phyloP scores from a whole-genome alignment of 2,113 vertebrate genomes.

The Andinoacara biseriatus region DNA sequence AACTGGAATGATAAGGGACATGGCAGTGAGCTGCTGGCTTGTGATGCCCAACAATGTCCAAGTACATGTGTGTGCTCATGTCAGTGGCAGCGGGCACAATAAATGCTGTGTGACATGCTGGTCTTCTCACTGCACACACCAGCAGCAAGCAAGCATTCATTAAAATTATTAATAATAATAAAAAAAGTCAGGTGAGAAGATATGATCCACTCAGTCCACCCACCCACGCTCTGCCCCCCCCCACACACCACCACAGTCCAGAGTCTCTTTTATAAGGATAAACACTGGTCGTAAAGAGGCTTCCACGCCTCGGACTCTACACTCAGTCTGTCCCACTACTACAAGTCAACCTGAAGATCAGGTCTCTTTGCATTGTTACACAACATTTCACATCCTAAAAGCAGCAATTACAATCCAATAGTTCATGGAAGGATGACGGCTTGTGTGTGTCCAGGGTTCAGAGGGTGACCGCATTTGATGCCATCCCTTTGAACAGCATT shows the following conservation, averaged over 20 bases:
- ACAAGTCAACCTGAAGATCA: conserved; percentile 52
- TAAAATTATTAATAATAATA: neutral
- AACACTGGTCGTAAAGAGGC: conserved; percentile 44
- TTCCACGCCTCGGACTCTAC: conserved; percentile 74
- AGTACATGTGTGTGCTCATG: conserved; percentile 23
- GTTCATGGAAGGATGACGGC: conserved; percentile 67
- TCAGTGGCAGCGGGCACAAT: conserved; percentile 45
- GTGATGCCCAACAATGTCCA: conserved; percentile 44
- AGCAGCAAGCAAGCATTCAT: conserved; percentile 13
- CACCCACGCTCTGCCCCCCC: conserved; percentile 3
- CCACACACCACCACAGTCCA: too few relatives aligned
- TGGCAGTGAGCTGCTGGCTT: conserved; percentile 70
- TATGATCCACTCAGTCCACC: conserved; percentile 25
- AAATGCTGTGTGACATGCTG: conserved; percentile 28
- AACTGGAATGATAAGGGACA: conserved; percentile 51
- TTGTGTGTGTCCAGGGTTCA: conserved; percentile 61
- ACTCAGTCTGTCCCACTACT: neutral
- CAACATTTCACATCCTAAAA: conserved; percentile 70
- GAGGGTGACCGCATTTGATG: neutral
- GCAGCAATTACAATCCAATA: conserved; percentile 78
- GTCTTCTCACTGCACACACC: conserved; percentile 15
- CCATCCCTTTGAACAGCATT: neutral
- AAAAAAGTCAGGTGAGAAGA: conserved; percentile 14
- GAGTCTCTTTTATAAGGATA: conserved; percentile 23
- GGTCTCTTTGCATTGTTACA: conserved; percentile 84